Evolutionary conservation across 2,888 invertebrate species (phyloP), one percentile per base, ranked within the genome.

Genomic region (Lordiphosa fenestrarum): DNA sequence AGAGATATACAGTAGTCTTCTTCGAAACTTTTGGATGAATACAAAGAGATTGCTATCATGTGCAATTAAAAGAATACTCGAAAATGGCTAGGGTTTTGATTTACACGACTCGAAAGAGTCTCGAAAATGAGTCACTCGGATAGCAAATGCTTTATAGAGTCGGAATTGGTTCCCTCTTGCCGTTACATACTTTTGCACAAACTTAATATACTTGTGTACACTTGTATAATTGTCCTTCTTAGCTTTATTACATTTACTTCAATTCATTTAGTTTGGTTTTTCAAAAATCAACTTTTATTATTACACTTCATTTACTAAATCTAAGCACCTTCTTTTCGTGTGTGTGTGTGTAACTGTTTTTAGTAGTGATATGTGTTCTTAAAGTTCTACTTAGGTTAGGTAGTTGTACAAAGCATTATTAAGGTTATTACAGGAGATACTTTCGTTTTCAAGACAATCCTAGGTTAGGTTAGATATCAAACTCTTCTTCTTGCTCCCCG

Each of bases 401-500:
- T 69, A 41, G 71, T 71, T 62, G 30, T 30, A 75, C 71, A 75
- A 75, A 75, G 73, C 60, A 39, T n/a, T 41, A 59, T 68, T 59
- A 59, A 41, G 67, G 63, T 71, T 70, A 53, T 30, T 40, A 46
- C 39, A 62, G 30, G 30, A 30, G 30, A 30, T 30, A 30, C 7
- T 30, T 30, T 54, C 10, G 10, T 30, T 39, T 12, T 15, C 30
- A 21, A 48, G 33, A 48, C 36, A 47, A 46, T 52, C 63, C 54
- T 39, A 42, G 39, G 46, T 42, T 39, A 35, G n/a, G 13, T 69
- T 62, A 80, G 49, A 81, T 74, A 62, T 83, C 81, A 62, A 67
- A 76, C 73, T 77, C 73, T 63, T 77, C 73, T 63, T 71, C 65
- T 47, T 48, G 62, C 56, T 56, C 65, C 9, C 55, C 56, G 50